Conservation (phyloP, 2,113 vertebrate species). For the Pitta sordida region DNA sequence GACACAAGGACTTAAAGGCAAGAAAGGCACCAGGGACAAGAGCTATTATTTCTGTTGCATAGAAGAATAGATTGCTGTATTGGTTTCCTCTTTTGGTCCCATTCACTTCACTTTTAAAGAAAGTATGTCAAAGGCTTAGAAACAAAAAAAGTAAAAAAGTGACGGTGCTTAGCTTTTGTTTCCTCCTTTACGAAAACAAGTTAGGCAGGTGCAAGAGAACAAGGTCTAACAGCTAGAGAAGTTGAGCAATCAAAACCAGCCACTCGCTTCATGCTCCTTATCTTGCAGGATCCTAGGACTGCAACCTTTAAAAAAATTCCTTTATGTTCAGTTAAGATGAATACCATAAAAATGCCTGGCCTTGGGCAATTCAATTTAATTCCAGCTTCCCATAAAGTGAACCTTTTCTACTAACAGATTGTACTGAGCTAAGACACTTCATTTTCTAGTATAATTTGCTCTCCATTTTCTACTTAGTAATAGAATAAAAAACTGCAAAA, state of each 20-base stretch:
- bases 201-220: background rate
- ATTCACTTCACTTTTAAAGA: background rate
- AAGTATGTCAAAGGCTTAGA: background rate
- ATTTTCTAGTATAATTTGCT: background rate
- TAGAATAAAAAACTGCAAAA: background rate
- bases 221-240: background rate
- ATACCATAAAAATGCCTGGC: background rate
- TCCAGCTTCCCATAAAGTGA: background rate
- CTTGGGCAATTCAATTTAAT: background rate
- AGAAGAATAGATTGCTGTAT: background rate
- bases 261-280: background rate
- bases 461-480: background rate
- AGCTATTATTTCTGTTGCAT: background rate
- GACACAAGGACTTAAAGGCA: background rate
- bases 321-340: background rate
- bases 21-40: accelerated
- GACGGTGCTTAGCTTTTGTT: background rate
- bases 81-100: background rate
- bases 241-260: background rate
- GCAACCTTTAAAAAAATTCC: background rate
- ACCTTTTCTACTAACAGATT: background rate
- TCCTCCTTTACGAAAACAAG: background rate
- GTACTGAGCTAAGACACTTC: background rate
- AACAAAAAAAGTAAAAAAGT: background rate
- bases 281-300: background rate